Base-by-base conservation (phyloP, 2,888 invertebrate genomes). In the Piscicola geometra region DNA sequence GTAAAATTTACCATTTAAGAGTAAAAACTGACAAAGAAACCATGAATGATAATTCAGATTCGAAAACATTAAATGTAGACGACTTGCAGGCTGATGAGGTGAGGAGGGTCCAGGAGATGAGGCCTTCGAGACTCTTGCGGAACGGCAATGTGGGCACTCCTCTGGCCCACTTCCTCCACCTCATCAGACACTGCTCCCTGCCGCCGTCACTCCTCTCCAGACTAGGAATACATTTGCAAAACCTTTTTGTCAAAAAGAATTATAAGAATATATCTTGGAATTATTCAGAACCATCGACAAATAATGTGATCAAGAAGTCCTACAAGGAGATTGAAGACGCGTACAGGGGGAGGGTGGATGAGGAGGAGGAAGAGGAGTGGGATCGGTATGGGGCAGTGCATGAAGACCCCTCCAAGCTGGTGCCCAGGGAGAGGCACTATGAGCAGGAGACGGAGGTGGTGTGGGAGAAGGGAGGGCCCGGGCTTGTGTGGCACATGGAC, bases 391-490 rank as follows among this genome's bases (percentile, higher is more conserved):
- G 87, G 80, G 85, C 87, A 1, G 81, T 87, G 35, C 85, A 87
- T 79, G 86, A 88, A 78, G 88, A 88, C 80, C 86, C 87, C 0
- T 87, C 83, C 82, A 85, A 84, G 77, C 86, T 84, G 74, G 81
- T 88, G 56, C 86, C 85, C 68, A 87, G 87, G 78, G 87, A 88
- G 79, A 78, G 87, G 15, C 80, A 87, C 60, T 88, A 82, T 82
- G 86, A 86, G 77, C 82, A 84, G 76, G 81, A 84, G 75, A 83
- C 85, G 36, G 86, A 86, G 78, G 81, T 88, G 30, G 86, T 86
- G 52, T 89, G 89, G 89, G 89, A 89, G 81, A 89, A 89, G 81
- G 89, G 89, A 77, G 88, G 88, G 3, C 86, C 88, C 73, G 89
- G 89, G 25, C 83, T 89, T 0, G 88, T 88, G 9, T 89, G 87